A percentile compares a stretch with the other conserved stretches of the same genome.
These are phyloP conservation scores for Onychomys torridus DNA, from an alignment of 2,797 vertebrate species.

Conservation along the genomic window DNA sequence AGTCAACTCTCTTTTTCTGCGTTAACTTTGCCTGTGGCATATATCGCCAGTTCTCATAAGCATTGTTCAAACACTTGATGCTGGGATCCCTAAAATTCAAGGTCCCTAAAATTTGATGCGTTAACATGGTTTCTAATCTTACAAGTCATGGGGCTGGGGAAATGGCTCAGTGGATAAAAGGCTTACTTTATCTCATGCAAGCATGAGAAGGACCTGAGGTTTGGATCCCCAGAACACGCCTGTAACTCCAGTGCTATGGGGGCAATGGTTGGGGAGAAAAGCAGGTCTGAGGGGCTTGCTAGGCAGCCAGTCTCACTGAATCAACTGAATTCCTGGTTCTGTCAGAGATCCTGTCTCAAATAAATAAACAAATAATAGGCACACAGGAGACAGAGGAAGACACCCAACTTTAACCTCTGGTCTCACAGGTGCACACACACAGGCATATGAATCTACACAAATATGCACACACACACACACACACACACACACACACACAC, in stretches of 20 bases:
- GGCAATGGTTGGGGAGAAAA: neutral
- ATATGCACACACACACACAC: neutral
- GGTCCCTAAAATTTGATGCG: neutral
- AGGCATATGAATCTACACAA: neutral
- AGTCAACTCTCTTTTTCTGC: slow-evolving; percentile 5
- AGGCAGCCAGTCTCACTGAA: neutral
- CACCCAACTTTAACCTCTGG: neutral
- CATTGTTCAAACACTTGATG: neutral
- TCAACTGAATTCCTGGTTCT: neutral
- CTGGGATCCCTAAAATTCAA: too few relatives aligned
- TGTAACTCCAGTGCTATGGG: neutral
- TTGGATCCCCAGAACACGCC: neutral
- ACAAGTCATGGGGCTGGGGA: neutral
- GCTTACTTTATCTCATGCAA: neutral
- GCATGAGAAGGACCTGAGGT: neutral
- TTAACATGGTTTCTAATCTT: slow-evolving; percentile 39
- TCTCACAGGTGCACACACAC: neutral
- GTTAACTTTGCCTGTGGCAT: neutral
- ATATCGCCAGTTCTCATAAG: neutral
- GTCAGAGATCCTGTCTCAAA: neutral
- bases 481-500: too few relatives aligned
- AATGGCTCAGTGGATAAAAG: neutral
- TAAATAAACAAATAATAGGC: neutral
- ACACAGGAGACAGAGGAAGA: neutral
- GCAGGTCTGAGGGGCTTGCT: neutral